Base-by-base conservation (phyloP, 2,797 vertebrate species). In the Hephaestus fuliginosus region DNA sequence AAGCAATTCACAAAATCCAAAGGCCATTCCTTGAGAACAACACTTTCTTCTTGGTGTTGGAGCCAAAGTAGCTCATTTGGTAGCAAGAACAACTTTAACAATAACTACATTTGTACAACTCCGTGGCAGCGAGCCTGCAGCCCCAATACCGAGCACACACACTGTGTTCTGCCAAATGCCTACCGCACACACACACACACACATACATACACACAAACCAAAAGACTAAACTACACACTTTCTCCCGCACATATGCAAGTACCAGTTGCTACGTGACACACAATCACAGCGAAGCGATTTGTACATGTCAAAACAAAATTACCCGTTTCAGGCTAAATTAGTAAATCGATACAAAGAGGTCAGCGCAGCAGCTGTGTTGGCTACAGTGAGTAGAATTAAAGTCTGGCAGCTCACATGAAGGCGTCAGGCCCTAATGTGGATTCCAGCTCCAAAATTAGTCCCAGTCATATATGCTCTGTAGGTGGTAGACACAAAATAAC, bases 251-350 rank as follows among this genome's bases (percentile, higher is more conserved):
- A 2, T 39, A 39, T 3, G 6, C 39, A 96, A 95, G 44, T 58
- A 28, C 33, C 11, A 57, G 86, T 84, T 86, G 83, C 82, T 80
- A 70, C 6, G 74, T 80, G 75, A 86, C 83, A 49, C 75, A 64
- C 79, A 70, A 67, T 77, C 70, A 51, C 61, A 39, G 62, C 0
- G 13, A 65, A 56, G 68, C 14, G 10, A 80, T 84, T 78, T 76
- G 63, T 43, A 58, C 64, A 70, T 53, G 72, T 83, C 69, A 71
- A 88, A 85, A 81, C 72, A 76, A 87, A 89, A 92, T 90, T 51
- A 83, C 71, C 81, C 46, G 12, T 89, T 87, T 78, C 25, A 39
- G 70, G 78, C 57, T 60, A 61, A 86, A 87, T 83, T 53, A 60
- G 81, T 43, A 49, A 80, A 90, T 80, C 20, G 60, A 85, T 77